Evolutionary conservation across 2,888 invertebrate species (phyloP).

Genomic region (Balanococcus diminutus): DNA sequence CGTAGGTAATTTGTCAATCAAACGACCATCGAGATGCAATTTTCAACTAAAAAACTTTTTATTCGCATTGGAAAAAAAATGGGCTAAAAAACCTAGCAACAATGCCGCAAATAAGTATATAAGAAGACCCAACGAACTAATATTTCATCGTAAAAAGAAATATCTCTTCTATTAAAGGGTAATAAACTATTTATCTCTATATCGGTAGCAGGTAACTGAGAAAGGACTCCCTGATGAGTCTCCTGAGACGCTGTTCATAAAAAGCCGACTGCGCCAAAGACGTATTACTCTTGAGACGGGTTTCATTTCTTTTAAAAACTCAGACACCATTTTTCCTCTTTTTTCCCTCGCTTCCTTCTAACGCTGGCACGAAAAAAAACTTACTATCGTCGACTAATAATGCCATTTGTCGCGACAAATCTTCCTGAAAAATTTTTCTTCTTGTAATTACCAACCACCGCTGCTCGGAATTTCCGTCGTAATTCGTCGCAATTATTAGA

Average conservation of each 20-base stretch:
- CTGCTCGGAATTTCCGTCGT: background rate
- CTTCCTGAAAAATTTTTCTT: slow-evolving; percentile 17
- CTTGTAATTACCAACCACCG: background rate
- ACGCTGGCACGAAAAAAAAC: background rate
- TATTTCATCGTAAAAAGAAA: slow-evolving; percentile 47
- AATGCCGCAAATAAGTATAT: background rate
- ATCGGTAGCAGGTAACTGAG: slow-evolving; percentile 47
- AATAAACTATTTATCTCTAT: slow-evolving; percentile 53
- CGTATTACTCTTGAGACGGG: slow-evolving; percentile 44
- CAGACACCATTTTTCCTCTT: background rate
- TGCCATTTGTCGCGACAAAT: slow-evolving; percentile 24
- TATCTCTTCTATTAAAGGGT: slow-evolving; percentile 44
- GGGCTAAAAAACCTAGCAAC: background rate
- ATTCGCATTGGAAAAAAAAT: too few relatives aligned
- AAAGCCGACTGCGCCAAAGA: slow-evolving; percentile 28
- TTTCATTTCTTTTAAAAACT: slow-evolving; percentile 19
- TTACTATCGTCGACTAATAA: background rate
- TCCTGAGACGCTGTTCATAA: slow-evolving; percentile 42
- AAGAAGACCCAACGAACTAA: background rate
- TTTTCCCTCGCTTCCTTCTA: background rate
- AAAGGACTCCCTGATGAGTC: slow-evolving; percentile 52
- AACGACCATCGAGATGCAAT: background rate
- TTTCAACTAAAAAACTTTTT: background rate
- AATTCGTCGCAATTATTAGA: background rate
- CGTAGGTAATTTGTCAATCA: background rate